These are phyloP conservation scores for Grantiella picta DNA, from an alignment of 2,113 vertebrate species.

Conservation along the genomic window DNA sequence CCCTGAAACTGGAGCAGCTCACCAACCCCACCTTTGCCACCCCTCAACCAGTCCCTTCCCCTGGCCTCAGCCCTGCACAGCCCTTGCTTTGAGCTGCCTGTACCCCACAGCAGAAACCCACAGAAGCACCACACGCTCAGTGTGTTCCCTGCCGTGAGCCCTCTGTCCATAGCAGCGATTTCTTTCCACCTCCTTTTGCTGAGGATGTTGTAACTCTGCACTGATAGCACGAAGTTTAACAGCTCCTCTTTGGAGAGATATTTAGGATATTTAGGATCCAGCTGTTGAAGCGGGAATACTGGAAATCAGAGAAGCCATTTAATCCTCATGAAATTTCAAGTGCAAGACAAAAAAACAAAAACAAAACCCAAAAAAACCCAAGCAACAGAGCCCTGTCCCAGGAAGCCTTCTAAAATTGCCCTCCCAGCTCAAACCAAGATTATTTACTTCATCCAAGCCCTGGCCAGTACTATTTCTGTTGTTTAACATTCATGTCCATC, in stretches of 20 bases:
- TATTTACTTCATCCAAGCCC: not conserved
- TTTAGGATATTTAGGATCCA: not conserved
- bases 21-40: fast-evolving
- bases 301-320: not conserved
- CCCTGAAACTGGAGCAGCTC: not conserved
- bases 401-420: not conserved
- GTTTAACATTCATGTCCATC: not conserved
- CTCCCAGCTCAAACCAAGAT: not conserved
- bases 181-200: not conserved
- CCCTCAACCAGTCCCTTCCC: not conserved
- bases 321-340: not conserved
- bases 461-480: not conserved
- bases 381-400: no score
- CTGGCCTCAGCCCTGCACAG: not conserved
- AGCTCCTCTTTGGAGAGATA: not conserved
- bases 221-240: fast-evolving
- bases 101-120: not conserved
- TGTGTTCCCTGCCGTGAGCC: not conserved
- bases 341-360: not conserved
- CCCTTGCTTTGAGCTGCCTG: not conserved
- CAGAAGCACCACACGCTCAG: fast-evolving
- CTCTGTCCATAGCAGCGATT: not conserved
- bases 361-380: not conserved
- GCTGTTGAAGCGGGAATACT: not conserved
- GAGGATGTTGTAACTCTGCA: fast-evolving